Percentiles rank a stretch among this genome's conserved stretches.
Evolutionary conservation across 2,113 vertebrate genomes (phyloP).

Genomic region (Dolichallabes microphthalmus): DNA sequence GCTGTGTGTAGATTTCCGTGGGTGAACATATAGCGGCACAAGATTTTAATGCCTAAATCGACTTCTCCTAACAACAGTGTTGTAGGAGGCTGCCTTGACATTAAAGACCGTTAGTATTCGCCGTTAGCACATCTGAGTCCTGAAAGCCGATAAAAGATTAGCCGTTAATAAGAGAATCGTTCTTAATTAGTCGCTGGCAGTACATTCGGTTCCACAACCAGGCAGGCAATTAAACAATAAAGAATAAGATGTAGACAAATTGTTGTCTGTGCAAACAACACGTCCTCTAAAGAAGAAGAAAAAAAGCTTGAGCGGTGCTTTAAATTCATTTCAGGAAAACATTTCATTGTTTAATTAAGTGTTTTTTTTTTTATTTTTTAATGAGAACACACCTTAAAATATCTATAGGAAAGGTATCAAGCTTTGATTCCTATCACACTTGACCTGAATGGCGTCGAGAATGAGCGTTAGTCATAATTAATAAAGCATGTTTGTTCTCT

Average conservation of each 20-base stretch:
- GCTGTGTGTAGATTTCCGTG: not conserved
- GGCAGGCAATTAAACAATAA: not conserved
- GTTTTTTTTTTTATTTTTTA: not conserved
- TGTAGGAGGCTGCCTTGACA: not conserved
- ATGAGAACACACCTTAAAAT: not conserved
- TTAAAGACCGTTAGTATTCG: not conserved
- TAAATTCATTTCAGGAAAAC: not conserved
- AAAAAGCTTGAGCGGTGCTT: not conserved
- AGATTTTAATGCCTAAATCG: not conserved
- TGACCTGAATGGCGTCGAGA: not conserved
- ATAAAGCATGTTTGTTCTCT: not conserved
- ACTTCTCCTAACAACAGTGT: not conserved
- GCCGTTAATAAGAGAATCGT: constrained; percentile 22
- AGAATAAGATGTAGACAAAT: not conserved
- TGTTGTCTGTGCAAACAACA: not conserved
- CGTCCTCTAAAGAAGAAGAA: not conserved
- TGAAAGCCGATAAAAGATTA: not conserved
- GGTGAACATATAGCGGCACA: not conserved
- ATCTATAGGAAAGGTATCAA: too few relatives aligned
- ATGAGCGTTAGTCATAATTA: not conserved
- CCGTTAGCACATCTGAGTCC: constrained; percentile 21
- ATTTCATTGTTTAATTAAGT: not conserved
- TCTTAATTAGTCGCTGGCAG: not conserved
- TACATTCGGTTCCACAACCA: not conserved
- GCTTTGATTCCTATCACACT: not conserved